Percentiles rank a stretch among this genome's conserved stretches.
These are phyloP conservation scores for Chaenogobius annularis DNA, from an alignment of 2,113 vertebrate species.

Conservation along the genomic window DNA sequence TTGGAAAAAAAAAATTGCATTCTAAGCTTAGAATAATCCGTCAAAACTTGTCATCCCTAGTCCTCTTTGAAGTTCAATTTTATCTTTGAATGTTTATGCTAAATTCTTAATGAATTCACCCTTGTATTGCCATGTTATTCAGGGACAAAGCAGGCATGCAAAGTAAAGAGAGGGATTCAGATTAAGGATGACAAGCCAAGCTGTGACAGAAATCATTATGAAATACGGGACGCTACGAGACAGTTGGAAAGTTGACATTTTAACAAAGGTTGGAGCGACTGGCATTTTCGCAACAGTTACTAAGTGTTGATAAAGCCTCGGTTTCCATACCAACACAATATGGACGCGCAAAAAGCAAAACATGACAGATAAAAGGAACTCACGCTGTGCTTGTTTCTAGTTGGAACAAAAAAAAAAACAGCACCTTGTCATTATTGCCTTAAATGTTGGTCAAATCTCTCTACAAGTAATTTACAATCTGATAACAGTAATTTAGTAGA, in stretches of 20 bases:
- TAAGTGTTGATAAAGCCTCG: not conserved
- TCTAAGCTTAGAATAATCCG: constrained; percentile 22
- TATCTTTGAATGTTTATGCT: constrained; percentile 11
- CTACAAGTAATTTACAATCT: not conserved
- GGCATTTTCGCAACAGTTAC: constrained; percentile 15
- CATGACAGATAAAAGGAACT: not conserved
- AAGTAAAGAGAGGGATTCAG: not conserved
- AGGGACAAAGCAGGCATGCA: not conserved
- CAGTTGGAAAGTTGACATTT: constrained; percentile 28
- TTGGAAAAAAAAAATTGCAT: constrained; percentile 14
- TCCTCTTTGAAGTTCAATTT: constrained; percentile 19
- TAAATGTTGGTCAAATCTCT: not conserved
- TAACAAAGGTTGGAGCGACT: constrained; percentile 3
- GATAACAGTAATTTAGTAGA: not conserved
- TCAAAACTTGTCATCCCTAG: constrained; percentile 2
- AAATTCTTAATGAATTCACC: not conserved
- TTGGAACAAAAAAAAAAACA: not conserved
- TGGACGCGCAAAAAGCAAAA: not conserved
- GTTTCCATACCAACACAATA: constrained; percentile 4
- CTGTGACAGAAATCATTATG: constrained; percentile 13
- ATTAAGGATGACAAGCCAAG: not conserved
- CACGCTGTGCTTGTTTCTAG: not conserved
- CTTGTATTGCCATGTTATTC: not conserved
- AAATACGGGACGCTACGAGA: constrained; percentile 7
- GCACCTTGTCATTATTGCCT: not conserved